Conservation (phyloP, 2,888 invertebrate species). For the Acanthosepion lycidas region DNA sequence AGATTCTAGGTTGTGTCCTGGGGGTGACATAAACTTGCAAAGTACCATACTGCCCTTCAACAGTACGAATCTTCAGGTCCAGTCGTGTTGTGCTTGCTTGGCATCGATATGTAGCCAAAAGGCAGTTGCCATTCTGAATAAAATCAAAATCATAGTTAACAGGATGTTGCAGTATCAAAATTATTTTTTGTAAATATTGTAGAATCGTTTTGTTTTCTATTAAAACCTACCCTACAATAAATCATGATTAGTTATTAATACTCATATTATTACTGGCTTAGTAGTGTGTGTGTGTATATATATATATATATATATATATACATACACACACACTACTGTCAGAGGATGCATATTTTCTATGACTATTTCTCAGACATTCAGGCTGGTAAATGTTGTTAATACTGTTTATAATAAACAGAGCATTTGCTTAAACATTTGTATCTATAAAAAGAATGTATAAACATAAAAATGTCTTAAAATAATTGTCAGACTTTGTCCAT, state of each 20-base stretch:
- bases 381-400: too few relatives aligned
- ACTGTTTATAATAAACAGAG: too few relatives aligned
- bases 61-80: constrained; percentile 87
- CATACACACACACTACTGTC: too few relatives aligned
- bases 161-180: not conserved
- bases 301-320: too few relatives aligned
- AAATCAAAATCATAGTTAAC: not conserved
- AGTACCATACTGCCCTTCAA: constrained; percentile 85
- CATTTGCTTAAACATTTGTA: too few relatives aligned
- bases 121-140: constrained; percentile 80
- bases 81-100: constrained; percentile 93
- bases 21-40: constrained; percentile 86
- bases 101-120: constrained; percentile 91
- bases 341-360: too few relatives aligned
- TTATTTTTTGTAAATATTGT: not conserved
- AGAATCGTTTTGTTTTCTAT: not conserved
- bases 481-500: too few relatives aligned
- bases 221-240: not conserved
- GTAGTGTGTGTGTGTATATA: too few relatives aligned
- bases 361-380: too few relatives aligned
- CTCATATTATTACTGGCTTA: too few relatives aligned
- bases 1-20: constrained; percentile 85
- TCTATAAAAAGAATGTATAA: too few relatives aligned
- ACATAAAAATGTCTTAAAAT: too few relatives aligned
- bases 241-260: not conserved